Base-by-base conservation (phyloP, 2,888 invertebrate genomes). In the Drosophila vallismaia region DNA sequence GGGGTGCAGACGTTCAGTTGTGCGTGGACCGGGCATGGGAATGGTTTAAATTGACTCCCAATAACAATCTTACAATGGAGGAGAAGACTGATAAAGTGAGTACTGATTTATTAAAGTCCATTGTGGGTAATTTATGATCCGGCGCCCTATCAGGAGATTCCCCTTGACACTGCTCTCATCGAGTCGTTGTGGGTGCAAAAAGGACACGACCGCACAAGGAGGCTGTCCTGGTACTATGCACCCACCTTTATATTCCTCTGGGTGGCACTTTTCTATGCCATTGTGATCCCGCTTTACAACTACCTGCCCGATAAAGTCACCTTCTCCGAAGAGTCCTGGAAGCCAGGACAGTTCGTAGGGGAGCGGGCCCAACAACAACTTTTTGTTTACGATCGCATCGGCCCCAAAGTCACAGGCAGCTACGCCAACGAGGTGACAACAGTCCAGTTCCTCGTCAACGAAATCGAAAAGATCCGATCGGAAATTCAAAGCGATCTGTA, bases 331-430 rank as follows among this genome's bases (percentile, higher is more conserved):
- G 88, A 89, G 58, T 56, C 44, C 0, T n/a, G 70, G 0, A 44
- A 89, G 52, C 88, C 92, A 1, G 92, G 92, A 9, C 90, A 92
- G 64, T 96, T 96, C 87, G 93, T 95, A 57, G 94, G 94, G 6
- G 94, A 95, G 89, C 92, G 95, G 77, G 95, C 96, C 0, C 70
- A 69, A 75, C 89, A 92, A 68, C 93, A 94, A 87, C 91, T 96
- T 26, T 89, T 92, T 26, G 92, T 93, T 51, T 91, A 96, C 28
- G 94, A 94, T 1, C 92, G 49, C 2, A 69, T 69, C 12, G 69
- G 69, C 4, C 70, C 76, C 36, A 88, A 81, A 4, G 40, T 51
- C 1, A 51, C 49, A 1, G 69, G 69, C 1, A 68, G 68, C 14
- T 45, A 50, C 14, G 62, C 68, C 8, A 70, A 70, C 10, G 70